Evolutionary conservation across 2,113 vertebrate genomes (phyloP), one percentile per base, ranked within the genome.

Genomic region (Genyomyrus donnyi): DNA sequence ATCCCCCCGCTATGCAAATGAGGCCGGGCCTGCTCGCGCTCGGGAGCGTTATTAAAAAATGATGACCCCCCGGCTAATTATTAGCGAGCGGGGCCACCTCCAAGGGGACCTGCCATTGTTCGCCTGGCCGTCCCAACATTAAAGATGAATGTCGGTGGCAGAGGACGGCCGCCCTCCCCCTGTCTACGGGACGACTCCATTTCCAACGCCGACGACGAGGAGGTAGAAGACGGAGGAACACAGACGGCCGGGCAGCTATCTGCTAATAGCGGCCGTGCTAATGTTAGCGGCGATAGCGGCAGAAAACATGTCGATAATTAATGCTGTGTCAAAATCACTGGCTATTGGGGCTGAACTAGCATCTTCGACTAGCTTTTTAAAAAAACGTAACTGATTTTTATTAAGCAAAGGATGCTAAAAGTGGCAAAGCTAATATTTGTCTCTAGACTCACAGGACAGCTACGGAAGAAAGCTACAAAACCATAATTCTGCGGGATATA

Each of bases 1-100:
- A 31, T 70, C 88, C 90, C 85, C 74, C 90, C 83, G 56, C 88
- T 92, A 94, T 95, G 94, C 92, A 93, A 94, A 95, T 95, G 92
- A 94, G 93, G 93, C 88, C 91, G 86, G 92, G 45, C 24, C 62
- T 52, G 89, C 50, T 80, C 74, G 50, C 70, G 58, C 91, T 74
- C 87, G 39, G 48, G 21, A 89, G 84, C 46, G 90, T 90, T 92
- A 93, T 95, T 93, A 95, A 94, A 95, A 94, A 94, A 92, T 93
- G 90, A 94, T 95, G 94, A 95, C 94, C 93, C 90, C 74, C 86
- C 17, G 88, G 93, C 93, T 94, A 93, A 95, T 95, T 94, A 95
- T 95, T 89, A 91, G 92, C 3, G 7, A 89, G 92, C 85, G 17
- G 87, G 87, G 21, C 80, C 50, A 21, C 88, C 77, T 91, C 53